Evolutionary conservation across 2,888 invertebrate species (phyloP).

Genomic region (Cephus rjabovi): DNA sequence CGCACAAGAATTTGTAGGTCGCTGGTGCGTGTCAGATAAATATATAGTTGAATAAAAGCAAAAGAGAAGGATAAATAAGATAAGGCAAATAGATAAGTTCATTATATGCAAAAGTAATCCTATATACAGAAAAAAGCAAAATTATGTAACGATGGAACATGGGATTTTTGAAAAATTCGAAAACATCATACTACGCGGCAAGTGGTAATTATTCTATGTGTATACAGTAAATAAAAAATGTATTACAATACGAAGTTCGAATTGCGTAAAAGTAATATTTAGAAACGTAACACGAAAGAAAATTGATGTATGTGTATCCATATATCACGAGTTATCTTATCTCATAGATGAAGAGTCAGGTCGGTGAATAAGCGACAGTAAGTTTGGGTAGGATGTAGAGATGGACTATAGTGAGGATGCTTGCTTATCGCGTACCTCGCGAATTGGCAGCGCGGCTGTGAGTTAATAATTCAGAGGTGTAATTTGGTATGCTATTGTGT

Average conservation of each 20-base stretch:
- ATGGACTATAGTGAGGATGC: neutral
- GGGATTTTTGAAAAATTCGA: neutral
- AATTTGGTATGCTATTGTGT: neutral
- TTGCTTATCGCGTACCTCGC: neutral
- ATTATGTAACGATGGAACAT: neutral
- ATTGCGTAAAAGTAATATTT: neutral
- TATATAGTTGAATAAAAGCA: neutral
- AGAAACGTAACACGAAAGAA: neutral
- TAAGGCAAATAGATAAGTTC: neutral
- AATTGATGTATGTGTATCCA: neutral
- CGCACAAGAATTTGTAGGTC: constrained; percentile 4
- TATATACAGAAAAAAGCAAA: neutral
- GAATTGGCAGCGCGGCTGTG: neutral
- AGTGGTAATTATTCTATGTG: neutral
- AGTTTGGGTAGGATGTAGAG: neutral
- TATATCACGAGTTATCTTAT: neutral
- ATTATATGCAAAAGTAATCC: neutral
- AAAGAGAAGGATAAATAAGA: neutral
- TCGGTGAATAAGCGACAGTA: neutral
- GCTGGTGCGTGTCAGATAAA: neutral
- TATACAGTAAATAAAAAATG: neutral
- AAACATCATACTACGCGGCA: neutral
- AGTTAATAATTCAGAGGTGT: neutral
- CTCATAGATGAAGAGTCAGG: neutral
- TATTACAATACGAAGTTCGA: neutral